Conservation (phyloP, 2,888 invertebrate genomes). For the Lasioglossum vierecki region DNA sequence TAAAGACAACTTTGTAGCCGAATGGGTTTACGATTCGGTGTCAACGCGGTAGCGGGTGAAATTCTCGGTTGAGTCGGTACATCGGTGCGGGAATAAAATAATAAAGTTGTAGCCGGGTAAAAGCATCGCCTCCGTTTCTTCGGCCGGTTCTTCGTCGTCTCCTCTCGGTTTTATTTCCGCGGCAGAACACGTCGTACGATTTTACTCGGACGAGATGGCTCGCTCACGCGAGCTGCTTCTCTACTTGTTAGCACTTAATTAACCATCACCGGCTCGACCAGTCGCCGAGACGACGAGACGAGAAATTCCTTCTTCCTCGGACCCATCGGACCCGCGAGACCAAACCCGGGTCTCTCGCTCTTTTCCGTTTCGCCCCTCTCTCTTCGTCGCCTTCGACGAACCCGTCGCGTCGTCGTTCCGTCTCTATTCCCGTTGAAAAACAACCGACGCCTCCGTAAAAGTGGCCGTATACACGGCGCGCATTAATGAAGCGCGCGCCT, state of each 20-base stretch:
- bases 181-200: slow-evolving; percentile 53
- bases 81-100: slow-evolving; percentile 46
- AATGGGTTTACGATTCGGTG: neutral
- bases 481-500: slow-evolving; percentile 60
- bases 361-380: neutral
- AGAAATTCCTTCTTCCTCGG: slow-evolving; percentile 63
- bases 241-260: slow-evolving; percentile 83
- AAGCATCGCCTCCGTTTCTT: slow-evolving; percentile 32
- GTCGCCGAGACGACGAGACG: slow-evolving; percentile 73
- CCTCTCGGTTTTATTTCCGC: neutral
- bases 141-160: neutral
- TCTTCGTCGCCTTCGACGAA: neutral
- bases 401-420: neutral
- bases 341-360: neutral
- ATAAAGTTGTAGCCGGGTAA: slow-evolving; percentile 49
- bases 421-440: slow-evolving; percentile 32
- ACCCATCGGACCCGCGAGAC: slow-evolving; percentile 24
- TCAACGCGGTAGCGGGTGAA: neutral
- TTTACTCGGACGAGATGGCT: slow-evolving; percentile 65
- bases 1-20: neutral
- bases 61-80: neutral
- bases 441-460: slow-evolving; percentile 50
- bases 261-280: slow-evolving; percentile 76
- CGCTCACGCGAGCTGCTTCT: slow-evolving; percentile 71
- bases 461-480: slow-evolving; percentile 48